Conservation (phyloP, 2,888 invertebrate genomes). For the Lycia hirtaria region DNA sequence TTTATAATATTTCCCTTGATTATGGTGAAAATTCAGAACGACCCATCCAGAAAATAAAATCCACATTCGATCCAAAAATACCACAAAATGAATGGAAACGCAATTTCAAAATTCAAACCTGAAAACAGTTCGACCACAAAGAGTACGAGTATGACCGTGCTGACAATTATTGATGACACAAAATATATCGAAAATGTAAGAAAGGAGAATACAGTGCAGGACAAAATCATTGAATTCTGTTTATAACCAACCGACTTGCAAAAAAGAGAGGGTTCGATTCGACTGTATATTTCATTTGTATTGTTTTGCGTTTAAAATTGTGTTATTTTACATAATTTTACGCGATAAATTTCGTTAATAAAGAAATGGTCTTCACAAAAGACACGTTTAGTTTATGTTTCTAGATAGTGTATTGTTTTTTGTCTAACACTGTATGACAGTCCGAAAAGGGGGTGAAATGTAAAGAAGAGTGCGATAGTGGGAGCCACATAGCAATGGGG, state of each 20-base stretch:
- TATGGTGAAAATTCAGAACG: background rate
- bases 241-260: no score
- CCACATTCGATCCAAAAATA: conserved; percentile 3
- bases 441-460: background rate
- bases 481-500: conserved; percentile 27
- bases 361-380: no score
- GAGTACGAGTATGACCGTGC: conserved; percentile 23
- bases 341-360: no score
- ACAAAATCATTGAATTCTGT: background rate
- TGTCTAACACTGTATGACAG: background rate
- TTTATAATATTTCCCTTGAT: no score
- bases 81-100: background rate
- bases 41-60: conserved; percentile 1
- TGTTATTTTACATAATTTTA: no score
- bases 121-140: background rate
- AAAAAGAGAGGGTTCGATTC: no score
- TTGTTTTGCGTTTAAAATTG: no score
- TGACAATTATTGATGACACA: conserved; percentile 7
- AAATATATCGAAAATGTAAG: background rate
- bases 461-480: conserved; percentile 25
- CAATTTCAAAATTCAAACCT: background rate
- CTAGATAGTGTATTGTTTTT: background rate
- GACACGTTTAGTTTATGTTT: no score
- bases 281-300: no score
- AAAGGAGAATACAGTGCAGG: background rate